Evolutionary conservation across 2,797 vertebrate species (phyloP), one percentile per base, ranked within the genome.

Genomic region (Loris lydekkerianus): DNA sequence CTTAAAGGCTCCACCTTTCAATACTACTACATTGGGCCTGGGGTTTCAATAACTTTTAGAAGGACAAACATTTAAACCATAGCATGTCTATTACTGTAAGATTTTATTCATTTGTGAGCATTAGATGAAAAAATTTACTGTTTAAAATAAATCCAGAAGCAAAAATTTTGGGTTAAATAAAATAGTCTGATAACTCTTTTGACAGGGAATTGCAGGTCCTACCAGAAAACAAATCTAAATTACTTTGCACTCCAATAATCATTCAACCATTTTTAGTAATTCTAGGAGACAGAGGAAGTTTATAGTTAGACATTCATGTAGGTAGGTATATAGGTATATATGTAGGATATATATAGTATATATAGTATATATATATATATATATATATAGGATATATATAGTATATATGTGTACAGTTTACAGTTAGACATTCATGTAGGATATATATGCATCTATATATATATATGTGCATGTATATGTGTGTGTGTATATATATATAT

Each of bases 101-200:
- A 14, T 43, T 95, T 77, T n/a, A 76, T 17, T 77, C 5, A 85
- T 23, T 92, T 75, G 7, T 77, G 73, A 92, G 10, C 82, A 14
- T 73, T 73, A 85, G 61, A 72, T 94, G 5, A 73, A 91, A 70
- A 93, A 65, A 29, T 88, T 75, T 67, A 77, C 58, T 75, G 43
- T 84, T 25, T 87, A 81, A 93, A 96, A 75, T 90, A 90, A 95
- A 89, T 40, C 37, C 60, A 77, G 40, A 80, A 87, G 9, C 49
- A 93, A 94, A 95, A 90, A 85, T 81, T 87, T 56, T n/a, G 18
- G 40, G 10, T 81, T 87, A 53, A 17, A 25, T 87, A 83, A 80
- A 88, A 73, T 17, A 78, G 58, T 56, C 21, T 69, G 14, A 49
- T 31, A 20, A 77, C 6, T 81, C 31, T 86, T 95, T 91, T 82